Base-by-base conservation (phyloP, 2,888 invertebrate genomes). In the Pseudococcus viburni region DNA sequence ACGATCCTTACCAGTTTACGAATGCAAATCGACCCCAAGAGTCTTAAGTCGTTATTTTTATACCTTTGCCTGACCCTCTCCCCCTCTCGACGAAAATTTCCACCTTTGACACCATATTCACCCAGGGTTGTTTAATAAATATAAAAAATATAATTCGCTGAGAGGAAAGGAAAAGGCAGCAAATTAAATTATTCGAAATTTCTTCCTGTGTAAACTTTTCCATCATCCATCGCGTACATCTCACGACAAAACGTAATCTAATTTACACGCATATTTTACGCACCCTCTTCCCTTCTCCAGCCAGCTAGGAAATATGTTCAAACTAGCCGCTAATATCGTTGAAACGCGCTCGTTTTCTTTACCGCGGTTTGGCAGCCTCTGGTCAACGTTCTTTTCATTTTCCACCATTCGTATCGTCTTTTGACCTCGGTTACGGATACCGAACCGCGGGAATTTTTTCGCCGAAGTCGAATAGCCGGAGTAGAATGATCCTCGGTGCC, bases 251-350 rank as follows among this genome's bases (percentile, higher is more conserved):
- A 51, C 51, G 42, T 51, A 55, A 55, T 55, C 55, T n/a, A n/a
- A 55, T 55, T n/a, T n/a, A 55, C n/a, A n/a, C n/a, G 55, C n/a
- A 55, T 55, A 55, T 55, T 55, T 55, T 55, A n/a, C 55, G n/a
- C n/a, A 55, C 55, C 55, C 17, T 33, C 42, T 42, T 5, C 3
- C 42, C 55, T 55, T 5, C 6, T 7, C 55, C 55, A n/a, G 0
- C 15, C 55, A 4, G 0, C 55, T n/a, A 7, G 6, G 9, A 22
- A 64, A 64, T 64, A 64, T 64, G 7, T 64, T 19, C 4, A 4
- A 55, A 55, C 55, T 55, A 55, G 6, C n/a, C n/a, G n/a, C n/a
- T 55, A 55, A 15, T 55, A 55, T 55, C 55, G 6, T 55, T n/a
- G 17, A 12, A 15, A 55, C n/a, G 48, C 9, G 22, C 9, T 22